These are phyloP conservation scores for Pyrochroa serraticornis DNA, from an alignment of 2,888 invertebrate species.

Conservation along the genomic window DNA sequence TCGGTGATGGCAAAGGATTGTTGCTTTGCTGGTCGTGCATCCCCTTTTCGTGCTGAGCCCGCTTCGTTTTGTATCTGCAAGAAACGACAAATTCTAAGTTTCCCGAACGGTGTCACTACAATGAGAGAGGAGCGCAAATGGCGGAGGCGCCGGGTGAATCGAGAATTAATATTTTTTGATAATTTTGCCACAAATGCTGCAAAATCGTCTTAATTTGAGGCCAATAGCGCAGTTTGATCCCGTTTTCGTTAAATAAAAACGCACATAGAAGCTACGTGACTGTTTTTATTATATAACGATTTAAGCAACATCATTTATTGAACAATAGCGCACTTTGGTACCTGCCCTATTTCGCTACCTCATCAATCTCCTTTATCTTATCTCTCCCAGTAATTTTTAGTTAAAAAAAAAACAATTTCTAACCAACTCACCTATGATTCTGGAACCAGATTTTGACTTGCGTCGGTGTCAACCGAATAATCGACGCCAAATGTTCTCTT, in stretches of 20 bases:
- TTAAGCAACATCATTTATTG: constrained; percentile 11
- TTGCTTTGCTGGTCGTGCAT: constrained; percentile 64
- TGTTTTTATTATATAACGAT: constrained; percentile 9
- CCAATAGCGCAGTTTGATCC: not conserved
- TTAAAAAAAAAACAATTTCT: constrained; percentile 5
- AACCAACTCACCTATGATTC: constrained; percentile 76
- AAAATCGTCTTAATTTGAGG: constrained; percentile 1
- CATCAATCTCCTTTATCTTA: constrained; percentile 16
- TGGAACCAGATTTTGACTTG: constrained; percentile 99
- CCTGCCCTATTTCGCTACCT: not conserved
- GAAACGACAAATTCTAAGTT: constrained; percentile 10
- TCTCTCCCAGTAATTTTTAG: not conserved
- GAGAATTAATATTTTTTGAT: constrained; percentile 1
- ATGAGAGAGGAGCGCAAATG: not conserved
- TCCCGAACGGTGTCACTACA: not conserved
- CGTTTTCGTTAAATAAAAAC: not conserved
- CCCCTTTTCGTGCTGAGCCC: constrained; percentile 95
- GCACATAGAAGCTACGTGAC: not conserved
- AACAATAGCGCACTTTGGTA: constrained; percentile 17
- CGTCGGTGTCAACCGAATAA: constrained; percentile 94
- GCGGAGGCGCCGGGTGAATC: too few relatives aligned
- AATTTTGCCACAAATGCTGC: not conserved
- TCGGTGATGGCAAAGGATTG: constrained; percentile 72
- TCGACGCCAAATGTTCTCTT: constrained; percentile 92
- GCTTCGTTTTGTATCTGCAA: constrained; percentile 89